Base-by-base conservation (phyloP, 2,888 invertebrate species). In the Agonum fuliginosum region DNA sequence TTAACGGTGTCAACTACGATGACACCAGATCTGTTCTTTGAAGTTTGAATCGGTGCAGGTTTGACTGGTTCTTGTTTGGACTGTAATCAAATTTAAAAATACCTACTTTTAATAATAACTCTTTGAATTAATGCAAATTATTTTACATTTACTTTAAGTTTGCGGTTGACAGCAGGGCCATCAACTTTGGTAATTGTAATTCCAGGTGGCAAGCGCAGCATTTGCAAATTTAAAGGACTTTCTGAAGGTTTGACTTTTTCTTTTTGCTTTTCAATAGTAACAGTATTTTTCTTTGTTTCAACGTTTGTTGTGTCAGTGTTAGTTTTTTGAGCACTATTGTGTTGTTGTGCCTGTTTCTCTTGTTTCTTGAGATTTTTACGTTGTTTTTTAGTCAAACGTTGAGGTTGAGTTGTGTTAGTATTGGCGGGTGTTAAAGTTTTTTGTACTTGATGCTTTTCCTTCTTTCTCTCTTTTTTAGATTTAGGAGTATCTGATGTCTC, bases 1-100 rank as follows among this genome's bases (percentile, higher is more conserved):
- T 89, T 89, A 80, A 90, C 90, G 1, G 91, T 91, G 80, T 91
- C 91, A 0, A 91, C 91, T 0, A 91, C 90, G 71, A 91, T 91
- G 1, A 91, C 90, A 67, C 90, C 90, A 0, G 89, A 89, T 80
- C 88, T 88, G 71, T 85, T 86, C 1, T 84, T 85, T 43, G 87
- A 86, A 1, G 87, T 82, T 80, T 62, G 67, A 78, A 71, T 79
- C 41, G 51, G 78, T 20, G 54, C 71, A 17, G 78, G 19, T 74
- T 37, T 41, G 34, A 30, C 10, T 67, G 48, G 22, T 2, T 37
- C 41, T 12, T 14, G 5, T 74, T 54, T 73, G 6, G 41, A 8
- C 73, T 74, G 48, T 1, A 70, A n/a, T n/a, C n/a, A n/a, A n/a
- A n/a, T n/a, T n/a, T n/a, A 51, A 48, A 51, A n/a, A n/a, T n/a